Evolutionary conservation across 2,888 invertebrate genomes (phyloP).

Genomic region (Brachypalpus laphriformis): DNA sequence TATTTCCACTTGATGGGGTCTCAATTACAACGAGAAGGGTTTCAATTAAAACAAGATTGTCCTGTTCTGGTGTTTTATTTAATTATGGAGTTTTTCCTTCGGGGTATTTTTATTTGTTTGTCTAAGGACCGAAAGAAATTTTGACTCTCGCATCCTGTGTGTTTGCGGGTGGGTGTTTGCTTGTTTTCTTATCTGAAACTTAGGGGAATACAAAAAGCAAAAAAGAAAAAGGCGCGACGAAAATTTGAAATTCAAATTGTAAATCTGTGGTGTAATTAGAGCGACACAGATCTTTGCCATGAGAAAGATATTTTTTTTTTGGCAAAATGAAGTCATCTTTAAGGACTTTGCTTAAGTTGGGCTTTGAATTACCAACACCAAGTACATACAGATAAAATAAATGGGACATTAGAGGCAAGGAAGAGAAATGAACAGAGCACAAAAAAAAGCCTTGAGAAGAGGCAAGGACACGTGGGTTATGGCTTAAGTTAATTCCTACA

Average conservation of each 20-base stretch:
- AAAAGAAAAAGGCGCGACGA: slow-evolving; percentile 10
- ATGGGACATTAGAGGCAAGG: slow-evolving; percentile 16
- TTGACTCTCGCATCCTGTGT: slow-evolving; percentile 1
- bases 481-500: neutral
- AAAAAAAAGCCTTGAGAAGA: neutral
- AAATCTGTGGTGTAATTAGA: slow-evolving; percentile 64
- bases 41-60: slow-evolving; percentile 74
- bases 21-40: slow-evolving; percentile 73
- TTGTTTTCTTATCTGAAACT: slow-evolving; percentile 26
- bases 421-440: neutral
- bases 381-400: slow-evolving; percentile 30
- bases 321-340: slow-evolving; percentile 25
- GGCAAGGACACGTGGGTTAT: neutral
- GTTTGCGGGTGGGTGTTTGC: neutral
- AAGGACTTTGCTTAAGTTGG: slow-evolving; percentile 34
- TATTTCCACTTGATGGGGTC: slow-evolving; percentile 71
- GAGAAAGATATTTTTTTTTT: slow-evolving; percentile 13
- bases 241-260: slow-evolving; percentile 64
- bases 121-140: slow-evolving; percentile 13
- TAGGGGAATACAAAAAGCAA: neutral
- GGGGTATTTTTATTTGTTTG: slow-evolving; percentile 41
- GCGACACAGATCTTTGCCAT: slow-evolving; percentile 8
- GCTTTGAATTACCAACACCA: slow-evolving; percentile 22
- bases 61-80: slow-evolving; percentile 71
- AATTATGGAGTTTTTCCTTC: slow-evolving; percentile 54